Conservation (phyloP, 2,888 invertebrate species). For the Linnaemya vulpina region DNA sequence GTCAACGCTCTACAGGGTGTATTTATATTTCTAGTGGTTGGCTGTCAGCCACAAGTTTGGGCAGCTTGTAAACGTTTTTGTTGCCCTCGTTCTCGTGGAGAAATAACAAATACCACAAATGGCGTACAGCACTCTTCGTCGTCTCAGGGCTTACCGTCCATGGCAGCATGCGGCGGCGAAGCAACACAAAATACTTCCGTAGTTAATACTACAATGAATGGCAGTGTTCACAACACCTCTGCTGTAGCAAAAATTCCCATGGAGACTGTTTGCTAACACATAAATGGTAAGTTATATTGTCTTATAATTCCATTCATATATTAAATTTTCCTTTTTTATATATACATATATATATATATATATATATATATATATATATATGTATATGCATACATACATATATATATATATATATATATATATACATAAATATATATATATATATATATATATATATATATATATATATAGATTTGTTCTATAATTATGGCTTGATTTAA, state of each 20-base stretch:
- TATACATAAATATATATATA: neutral
- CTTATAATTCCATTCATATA: no score
- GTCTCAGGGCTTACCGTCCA: conserved; percentile 91
- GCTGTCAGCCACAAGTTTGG: conserved; percentile 93
- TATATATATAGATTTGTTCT: neutral
- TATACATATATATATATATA: no score
- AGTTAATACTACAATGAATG: conserved; percentile 70
- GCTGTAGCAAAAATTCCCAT: conserved; percentile 84
- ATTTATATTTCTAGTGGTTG: conserved; percentile 94
- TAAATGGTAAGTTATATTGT: conserved; percentile 71
- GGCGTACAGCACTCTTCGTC: conserved; percentile 89
- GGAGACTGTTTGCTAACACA: conserved; percentile 86
- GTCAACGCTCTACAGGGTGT: conserved; percentile 94
- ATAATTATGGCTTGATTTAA: neutral
- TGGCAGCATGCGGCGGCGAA: conserved; percentile 83
- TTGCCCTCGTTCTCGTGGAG: conserved; percentile 85
- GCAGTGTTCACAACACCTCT: conserved; percentile 36
- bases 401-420: neutral
- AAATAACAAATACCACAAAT: conserved; percentile 85
- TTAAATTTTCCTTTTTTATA: no score
- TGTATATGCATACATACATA: no score
- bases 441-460: no score
- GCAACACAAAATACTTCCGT: conserved; percentile 79
- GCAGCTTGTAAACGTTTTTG: conserved; percentile 87
- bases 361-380: no score